A percentile compares a stretch with the other conserved stretches of the same genome.
phyloP scores from a whole-genome alignment of 64 coral and sea anemone genomes.

The Actinia equina region DNA sequence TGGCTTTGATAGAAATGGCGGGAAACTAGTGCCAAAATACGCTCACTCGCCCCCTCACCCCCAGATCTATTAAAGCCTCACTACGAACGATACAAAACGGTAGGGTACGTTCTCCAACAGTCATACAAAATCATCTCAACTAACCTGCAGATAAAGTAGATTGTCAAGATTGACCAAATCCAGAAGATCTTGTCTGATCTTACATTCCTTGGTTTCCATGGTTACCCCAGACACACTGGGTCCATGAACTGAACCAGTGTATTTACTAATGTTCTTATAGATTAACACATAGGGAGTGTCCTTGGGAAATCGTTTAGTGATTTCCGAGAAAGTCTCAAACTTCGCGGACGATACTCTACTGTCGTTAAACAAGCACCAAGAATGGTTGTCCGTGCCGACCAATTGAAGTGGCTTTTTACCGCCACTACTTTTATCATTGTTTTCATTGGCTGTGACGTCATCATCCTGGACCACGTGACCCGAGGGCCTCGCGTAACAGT shows the following conservation, averaged over 20 bases:
- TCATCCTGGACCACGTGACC: not conserved
- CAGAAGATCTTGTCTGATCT: slow-evolving; percentile 31
- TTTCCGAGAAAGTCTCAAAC: slow-evolving; percentile 69
- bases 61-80: too few species aligned
- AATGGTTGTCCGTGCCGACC: not conserved
- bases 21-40: too few species aligned
- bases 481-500: slow-evolving; percentile 78
- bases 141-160: slow-evolving; percentile 55
- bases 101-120: too few species aligned
- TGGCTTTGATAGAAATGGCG: too few species aligned
- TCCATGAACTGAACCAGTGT: not conserved
- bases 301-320: slow-evolving; percentile 76
- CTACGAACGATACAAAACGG: too few species aligned
- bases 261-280: slow-evolving; percentile 51
- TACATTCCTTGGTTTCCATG: not conserved
- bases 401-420: slow-evolving; percentile 6
- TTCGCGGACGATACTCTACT: slow-evolving; percentile 76
- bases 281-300: slow-evolving; percentile 93
- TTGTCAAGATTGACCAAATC: slow-evolving; percentile 57
- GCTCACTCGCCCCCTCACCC: too few species aligned
- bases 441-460: not conserved
- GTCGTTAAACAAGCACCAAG: slow-evolving; percentile 88
- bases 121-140: not conserved
- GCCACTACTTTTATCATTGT: not conserved
- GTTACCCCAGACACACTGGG: not conserved